Evolutionary conservation across 2,113 vertebrate species (phyloP).

Genomic region (Pterophyllum scalare): DNA sequence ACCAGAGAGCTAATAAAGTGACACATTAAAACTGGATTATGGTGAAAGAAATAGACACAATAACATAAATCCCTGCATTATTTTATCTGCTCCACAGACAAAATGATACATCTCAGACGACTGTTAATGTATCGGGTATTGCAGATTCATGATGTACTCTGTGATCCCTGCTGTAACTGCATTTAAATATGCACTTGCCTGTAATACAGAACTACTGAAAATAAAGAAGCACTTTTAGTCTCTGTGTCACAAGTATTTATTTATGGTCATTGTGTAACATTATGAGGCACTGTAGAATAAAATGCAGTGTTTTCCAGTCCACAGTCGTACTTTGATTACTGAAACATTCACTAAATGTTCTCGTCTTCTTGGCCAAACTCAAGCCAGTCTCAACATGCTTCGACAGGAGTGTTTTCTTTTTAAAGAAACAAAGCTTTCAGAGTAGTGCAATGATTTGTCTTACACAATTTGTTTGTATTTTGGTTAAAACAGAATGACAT

Average conservation of each 20-base stretch:
- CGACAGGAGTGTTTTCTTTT: background rate
- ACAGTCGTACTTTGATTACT: background rate
- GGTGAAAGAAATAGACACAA: background rate
- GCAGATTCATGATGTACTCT: background rate
- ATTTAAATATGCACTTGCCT: background rate
- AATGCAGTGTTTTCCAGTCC: background rate
- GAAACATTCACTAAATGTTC: background rate
- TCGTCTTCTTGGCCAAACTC: background rate
- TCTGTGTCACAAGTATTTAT: slow-evolving; percentile 26
- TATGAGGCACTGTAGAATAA: background rate
- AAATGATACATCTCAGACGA: background rate
- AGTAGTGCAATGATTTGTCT: background rate
- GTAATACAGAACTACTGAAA: background rate
- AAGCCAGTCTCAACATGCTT: background rate
- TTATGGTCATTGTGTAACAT: background rate
- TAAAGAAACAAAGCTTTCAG: background rate
- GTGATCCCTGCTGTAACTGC: too few species aligned
- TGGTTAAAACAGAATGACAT: background rate
- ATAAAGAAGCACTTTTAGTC: background rate
- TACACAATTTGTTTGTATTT: background rate
- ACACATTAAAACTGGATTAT: too few species aligned
- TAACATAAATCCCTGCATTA: background rate
- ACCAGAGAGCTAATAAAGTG: too few species aligned
- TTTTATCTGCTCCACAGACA: background rate
- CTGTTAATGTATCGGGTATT: too few species aligned